Evolutionary conservation across 2,888 invertebrate species (phyloP).

Genomic region (Periphyllus acericola): DNA sequence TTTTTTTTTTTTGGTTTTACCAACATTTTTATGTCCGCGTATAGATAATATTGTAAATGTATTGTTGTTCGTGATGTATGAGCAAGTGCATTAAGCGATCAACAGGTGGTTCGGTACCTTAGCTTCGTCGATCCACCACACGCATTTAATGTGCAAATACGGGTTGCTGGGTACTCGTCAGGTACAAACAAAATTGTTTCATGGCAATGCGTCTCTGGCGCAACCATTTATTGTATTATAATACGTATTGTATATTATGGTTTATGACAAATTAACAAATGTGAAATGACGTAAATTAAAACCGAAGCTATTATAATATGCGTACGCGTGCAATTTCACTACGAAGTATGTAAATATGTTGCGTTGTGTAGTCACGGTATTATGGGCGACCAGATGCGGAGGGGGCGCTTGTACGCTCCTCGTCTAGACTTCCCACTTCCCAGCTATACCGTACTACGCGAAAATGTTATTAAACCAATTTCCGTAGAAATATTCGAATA

Average conservation of each 20-base stretch:
- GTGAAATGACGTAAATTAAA: neutral
- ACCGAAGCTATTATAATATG: neutral
- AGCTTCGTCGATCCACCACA: neutral
- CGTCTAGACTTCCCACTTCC: no score
- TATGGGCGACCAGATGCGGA: no score
- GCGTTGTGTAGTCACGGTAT: no score
- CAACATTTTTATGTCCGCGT: neutral
- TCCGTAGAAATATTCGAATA: no score
- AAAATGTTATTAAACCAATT: no score
- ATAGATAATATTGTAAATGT: neutral
- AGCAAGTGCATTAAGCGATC: neutral
- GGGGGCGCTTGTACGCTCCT: no score
- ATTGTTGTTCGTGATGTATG: neutral
- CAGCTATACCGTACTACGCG: no score
- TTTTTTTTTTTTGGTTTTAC: neutral
- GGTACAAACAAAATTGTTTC: neutral
- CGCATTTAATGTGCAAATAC: neutral
- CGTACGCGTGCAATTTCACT: no score
- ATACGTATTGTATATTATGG: no score
- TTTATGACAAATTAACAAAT: neutral
- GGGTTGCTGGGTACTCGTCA: neutral
- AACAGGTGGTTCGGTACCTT: neutral
- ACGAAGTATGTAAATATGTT: no score
- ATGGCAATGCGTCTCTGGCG: neutral
- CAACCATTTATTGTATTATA: neutral